These are phyloP conservation scores for Drosophila anceps DNA, from an alignment of 2,888 invertebrate genomes.

Conservation along the genomic window DNA sequence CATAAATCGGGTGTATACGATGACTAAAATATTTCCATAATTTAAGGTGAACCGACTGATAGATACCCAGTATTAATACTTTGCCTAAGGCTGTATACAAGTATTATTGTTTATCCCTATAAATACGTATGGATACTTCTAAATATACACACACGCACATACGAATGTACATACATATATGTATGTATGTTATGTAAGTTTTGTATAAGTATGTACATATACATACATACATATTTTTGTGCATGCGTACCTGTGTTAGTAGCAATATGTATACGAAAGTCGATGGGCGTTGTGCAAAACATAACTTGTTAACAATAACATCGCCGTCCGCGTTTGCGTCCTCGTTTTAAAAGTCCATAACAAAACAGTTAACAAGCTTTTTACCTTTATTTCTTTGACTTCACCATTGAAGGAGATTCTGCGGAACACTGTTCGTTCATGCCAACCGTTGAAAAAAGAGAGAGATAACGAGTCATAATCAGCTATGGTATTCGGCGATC, in stretches of 20 bases:
- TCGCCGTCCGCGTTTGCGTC: constrained; percentile 28
- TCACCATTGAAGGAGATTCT: constrained; percentile 39
- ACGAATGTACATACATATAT: not conserved
- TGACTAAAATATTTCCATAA: too few relatives aligned
- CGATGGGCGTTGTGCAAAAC: constrained; percentile 23
- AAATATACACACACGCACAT: too few relatives aligned
- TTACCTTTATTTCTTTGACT: constrained; percentile 45
- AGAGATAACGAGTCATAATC: constrained; percentile 19
- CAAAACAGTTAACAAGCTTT: constrained; percentile 67
- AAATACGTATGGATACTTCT: too few relatives aligned
- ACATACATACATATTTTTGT: too few relatives aligned
- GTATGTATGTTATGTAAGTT: too few relatives aligned
- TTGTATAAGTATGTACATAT: too few relatives aligned
- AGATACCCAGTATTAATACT: too few relatives aligned
- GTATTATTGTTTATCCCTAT: too few relatives aligned
- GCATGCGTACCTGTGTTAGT: constrained; percentile 1
- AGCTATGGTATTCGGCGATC: constrained; percentile 21
- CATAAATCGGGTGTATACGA: too few relatives aligned
- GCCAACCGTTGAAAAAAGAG: constrained; percentile 17
- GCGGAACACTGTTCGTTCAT: constrained; percentile 42
- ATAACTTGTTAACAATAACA: constrained; percentile 51
- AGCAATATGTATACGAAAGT: constrained; percentile 6
- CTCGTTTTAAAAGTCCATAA: constrained; percentile 54
- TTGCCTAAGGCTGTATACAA: too few relatives aligned
- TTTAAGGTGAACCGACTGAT: too few relatives aligned